Evolutionary conservation across 2,113 vertebrate species (phyloP).

Genomic region (Mellivora capensis): DNA sequence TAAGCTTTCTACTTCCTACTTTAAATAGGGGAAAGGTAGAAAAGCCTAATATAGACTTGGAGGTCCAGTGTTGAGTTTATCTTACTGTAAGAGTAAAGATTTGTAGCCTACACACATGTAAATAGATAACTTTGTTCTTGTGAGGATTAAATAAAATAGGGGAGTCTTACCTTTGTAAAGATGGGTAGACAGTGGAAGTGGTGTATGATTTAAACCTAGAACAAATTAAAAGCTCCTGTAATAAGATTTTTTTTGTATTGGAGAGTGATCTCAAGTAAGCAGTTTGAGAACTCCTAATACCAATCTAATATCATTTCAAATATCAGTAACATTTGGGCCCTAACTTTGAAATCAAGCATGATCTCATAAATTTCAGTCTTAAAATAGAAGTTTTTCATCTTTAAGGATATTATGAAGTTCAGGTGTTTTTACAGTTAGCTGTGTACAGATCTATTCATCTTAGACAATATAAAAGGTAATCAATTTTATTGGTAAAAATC

Average conservation of each 20-base stretch:
- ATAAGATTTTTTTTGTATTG: neutral
- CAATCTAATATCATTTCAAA: neutral
- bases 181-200: neutral
- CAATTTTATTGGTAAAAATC: neutral
- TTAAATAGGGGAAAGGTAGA: neutral
- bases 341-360: neutral
- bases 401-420: neutral
- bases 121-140: neutral
- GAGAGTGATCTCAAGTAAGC: neutral
- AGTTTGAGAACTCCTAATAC: neutral
- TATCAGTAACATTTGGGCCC: neutral
- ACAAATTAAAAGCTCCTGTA: neutral
- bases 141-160: neutral
- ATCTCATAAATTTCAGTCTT: neutral
- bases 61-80: neutral
- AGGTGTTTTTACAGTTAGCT: neutral
- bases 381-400: neutral
- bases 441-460: neutral
- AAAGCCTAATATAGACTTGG: neutral
- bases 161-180: neutral
- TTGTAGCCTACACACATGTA: neutral
- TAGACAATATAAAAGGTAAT: neutral
- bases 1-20: neutral
- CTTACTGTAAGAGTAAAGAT: neutral
- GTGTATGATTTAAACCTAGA: neutral